Evolutionary conservation across 2,888 invertebrate species (phyloP).

Genomic region (Timandra comae): DNA sequence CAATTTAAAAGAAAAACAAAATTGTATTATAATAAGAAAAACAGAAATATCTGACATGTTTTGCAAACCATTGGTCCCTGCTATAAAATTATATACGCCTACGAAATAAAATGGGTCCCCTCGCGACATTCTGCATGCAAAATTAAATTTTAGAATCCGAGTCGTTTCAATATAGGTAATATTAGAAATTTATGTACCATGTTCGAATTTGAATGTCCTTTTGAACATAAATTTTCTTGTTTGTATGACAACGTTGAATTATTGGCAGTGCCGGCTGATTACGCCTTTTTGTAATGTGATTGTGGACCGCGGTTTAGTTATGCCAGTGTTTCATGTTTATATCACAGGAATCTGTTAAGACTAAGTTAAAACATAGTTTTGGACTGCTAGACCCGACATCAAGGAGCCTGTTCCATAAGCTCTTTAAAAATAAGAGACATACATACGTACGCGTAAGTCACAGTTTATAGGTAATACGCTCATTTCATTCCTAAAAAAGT

Average conservation of each 20-base stretch:
- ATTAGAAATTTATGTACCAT: slow-evolving; percentile 70
- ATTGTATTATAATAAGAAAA: slow-evolving; percentile 38
- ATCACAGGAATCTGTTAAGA: too few species aligned
- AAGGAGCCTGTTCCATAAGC: too few species aligned
- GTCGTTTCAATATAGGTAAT: slow-evolving; percentile 73
- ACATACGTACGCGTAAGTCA: too few species aligned
- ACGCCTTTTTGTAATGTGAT: background rate
- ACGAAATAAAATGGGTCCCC: slow-evolving; percentile 66
- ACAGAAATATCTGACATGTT: slow-evolving; percentile 56
- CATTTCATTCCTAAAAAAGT: too few species aligned
- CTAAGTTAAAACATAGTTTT: too few species aligned
- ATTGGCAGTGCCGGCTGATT: slow-evolving; percentile 8
- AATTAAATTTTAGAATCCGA: slow-evolving; percentile 74
- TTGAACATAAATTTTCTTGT: slow-evolving; percentile 47
- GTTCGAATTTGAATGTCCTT: slow-evolving; percentile 58
- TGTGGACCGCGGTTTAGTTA: too few species aligned
- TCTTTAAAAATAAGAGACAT: too few species aligned
- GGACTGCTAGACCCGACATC: too few species aligned
- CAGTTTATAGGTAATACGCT: too few species aligned
- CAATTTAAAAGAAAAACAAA: slow-evolving; percentile 14
- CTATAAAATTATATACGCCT: slow-evolving; percentile 77
- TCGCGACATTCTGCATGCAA: slow-evolving; percentile 70
- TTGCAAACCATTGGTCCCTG: slow-evolving; percentile 70
- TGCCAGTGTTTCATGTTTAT: too few species aligned
- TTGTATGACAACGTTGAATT: slow-evolving; percentile 6